phyloP scores from a whole-genome alignment of 2,113 vertebrate genomes.

The Pundamilia nyererei region DNA sequence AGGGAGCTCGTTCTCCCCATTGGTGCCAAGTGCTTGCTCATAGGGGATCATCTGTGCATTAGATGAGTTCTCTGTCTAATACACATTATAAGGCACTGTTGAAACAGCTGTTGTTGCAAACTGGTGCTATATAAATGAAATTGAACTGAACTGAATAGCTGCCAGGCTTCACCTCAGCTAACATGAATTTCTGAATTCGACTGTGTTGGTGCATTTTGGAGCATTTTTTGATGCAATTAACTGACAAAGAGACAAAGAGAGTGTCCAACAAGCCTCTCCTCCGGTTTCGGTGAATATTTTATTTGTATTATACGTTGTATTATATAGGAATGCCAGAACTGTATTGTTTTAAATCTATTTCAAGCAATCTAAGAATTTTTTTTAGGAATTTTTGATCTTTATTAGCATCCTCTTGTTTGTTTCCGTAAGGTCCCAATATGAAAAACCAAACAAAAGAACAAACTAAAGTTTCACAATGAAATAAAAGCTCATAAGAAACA shows the following conservation, averaged over 20 bases:
- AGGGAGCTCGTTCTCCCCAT: background rate
- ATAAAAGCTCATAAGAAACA: background rate
- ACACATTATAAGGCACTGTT: background rate
- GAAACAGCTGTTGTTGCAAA: background rate
- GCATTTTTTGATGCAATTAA: background rate
- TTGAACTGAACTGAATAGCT: background rate
- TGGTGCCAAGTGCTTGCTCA: background rate
- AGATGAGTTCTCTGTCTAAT: background rate
- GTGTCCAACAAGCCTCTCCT: background rate
- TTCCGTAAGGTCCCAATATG: background rate
- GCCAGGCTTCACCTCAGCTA: background rate
- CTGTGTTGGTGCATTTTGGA: background rate
- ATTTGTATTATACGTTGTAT: background rate
- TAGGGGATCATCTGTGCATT: background rate
- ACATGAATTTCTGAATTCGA: background rate
- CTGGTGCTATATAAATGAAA: background rate
- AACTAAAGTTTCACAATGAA: background rate
- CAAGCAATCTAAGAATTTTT: background rate
- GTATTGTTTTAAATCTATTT: background rate
- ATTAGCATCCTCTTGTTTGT: background rate
- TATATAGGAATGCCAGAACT: background rate
- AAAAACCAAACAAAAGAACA: background rate
- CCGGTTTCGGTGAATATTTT: background rate
- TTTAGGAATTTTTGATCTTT: background rate
- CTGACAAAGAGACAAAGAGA: background rate